These are phyloP conservation scores for Buathra laborator DNA, from an alignment of 2,888 invertebrate species.

Conservation along the genomic window DNA sequence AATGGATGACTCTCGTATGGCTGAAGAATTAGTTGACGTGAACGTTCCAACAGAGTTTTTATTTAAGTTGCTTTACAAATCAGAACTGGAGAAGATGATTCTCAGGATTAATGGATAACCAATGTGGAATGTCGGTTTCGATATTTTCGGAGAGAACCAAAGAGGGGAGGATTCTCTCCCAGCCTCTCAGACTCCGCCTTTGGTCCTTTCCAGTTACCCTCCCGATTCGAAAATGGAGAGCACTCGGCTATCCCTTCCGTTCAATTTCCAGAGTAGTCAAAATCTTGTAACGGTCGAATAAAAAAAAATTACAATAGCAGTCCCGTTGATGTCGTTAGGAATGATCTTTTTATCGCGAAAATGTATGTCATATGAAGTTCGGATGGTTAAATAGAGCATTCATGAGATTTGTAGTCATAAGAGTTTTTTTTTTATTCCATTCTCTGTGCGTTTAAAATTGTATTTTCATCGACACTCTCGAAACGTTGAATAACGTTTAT, in stretches of 20 bases:
- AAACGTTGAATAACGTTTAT: background rate
- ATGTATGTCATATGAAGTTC: constrained; percentile 6
- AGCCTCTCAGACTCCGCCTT: constrained; percentile 56
- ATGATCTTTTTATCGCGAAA: constrained; percentile 48
- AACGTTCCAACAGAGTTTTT: background rate
- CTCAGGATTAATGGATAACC: constrained; percentile 25
- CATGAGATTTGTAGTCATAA: constrained; percentile 27
- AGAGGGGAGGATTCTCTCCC: constrained; percentile 2
- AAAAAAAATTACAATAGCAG: constrained; percentile 21
- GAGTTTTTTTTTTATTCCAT: constrained; percentile 1
- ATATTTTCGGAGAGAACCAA: constrained; percentile 12
- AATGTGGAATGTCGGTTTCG: background rate
- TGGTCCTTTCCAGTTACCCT: constrained; percentile 7
- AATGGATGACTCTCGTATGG: constrained; percentile 6
- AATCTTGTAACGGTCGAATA: constrained; percentile 1
- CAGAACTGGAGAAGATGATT: constrained; percentile 5
- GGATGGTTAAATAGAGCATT: constrained; percentile 13
- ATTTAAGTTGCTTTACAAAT: constrained; percentile 5
- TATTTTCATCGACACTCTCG: constrained; percentile 3
- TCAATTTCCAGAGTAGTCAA: background rate
- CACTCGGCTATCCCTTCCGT: constrained; percentile 39
- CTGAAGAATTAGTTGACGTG: constrained; percentile 58
- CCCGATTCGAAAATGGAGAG: constrained; percentile 43
- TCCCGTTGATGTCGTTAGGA: constrained; percentile 6
- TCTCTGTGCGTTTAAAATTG: background rate